A percentile compares a stretch with the other conserved stretches of the same genome.
Conservation (phyloP, 2,888 invertebrate genomes). For the Idaea dimidiata region DNA sequence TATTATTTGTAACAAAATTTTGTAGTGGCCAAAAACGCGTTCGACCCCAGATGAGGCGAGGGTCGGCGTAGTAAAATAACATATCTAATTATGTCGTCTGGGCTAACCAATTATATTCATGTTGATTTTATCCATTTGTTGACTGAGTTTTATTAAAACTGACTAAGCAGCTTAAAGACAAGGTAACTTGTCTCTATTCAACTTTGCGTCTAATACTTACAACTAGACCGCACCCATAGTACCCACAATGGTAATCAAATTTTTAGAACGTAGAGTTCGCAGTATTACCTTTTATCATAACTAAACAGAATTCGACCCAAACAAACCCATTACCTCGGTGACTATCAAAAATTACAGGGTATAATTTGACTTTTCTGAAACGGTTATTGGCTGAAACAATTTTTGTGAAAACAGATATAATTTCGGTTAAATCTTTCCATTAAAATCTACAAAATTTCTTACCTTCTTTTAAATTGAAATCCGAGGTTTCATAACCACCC, state of each 20-base stretch:
- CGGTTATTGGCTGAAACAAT: background rate
- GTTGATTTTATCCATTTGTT: slow-evolving; percentile 33
- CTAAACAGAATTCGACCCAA: background rate
- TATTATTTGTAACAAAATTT: slow-evolving; percentile 56
- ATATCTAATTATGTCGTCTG: slow-evolving; percentile 46
- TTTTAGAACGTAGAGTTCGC: no score
- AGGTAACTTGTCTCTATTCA: background rate
- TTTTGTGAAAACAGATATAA: background rate
- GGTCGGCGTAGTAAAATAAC: slow-evolving; percentile 42
- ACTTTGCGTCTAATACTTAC: background rate
- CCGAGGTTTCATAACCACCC: slow-evolving; percentile 46
- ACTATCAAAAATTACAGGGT: background rate
- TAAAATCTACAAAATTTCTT: slow-evolving; percentile 24
- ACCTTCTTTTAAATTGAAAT: slow-evolving; percentile 53
- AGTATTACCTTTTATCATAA: no score
- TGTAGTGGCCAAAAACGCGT: slow-evolving; percentile 47
- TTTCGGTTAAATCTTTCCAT: background rate
- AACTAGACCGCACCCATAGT: no score
- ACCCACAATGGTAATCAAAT: no score
- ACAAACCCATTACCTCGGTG: background rate
- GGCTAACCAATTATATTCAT: slow-evolving; percentile 38
- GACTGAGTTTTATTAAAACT: no score
- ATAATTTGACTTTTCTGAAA: background rate
- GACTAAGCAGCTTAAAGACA: slow-evolving; percentile 36
- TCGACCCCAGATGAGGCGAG: slow-evolving; percentile 49